These are phyloP conservation scores for Drosophila sp. DNA, from an alignment of 1,140 invertebrate species.

Conservation along the genomic window DNA sequence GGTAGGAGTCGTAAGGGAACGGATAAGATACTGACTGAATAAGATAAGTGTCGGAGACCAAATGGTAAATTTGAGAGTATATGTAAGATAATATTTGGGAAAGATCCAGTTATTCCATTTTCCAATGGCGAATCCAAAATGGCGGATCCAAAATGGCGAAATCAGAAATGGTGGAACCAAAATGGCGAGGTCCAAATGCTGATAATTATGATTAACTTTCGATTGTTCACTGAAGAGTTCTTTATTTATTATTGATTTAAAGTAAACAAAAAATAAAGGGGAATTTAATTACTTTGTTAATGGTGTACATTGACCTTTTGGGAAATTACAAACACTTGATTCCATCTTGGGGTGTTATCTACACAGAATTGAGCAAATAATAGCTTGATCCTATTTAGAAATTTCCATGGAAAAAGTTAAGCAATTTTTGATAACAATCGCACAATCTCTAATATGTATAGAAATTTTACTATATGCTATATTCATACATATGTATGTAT, in stretches of 20 bases:
- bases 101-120: too few relatives aligned
- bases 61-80: slow-evolving; percentile 31
- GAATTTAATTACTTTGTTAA: too few relatives aligned
- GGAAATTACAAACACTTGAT: neutral
- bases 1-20: neutral
- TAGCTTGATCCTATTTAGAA: slow-evolving; percentile 11
- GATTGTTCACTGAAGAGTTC: too few relatives aligned
- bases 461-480: neutral
- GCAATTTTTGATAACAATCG: slow-evolving; percentile 16
- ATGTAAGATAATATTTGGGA: neutral
- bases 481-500: neutral
- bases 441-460: slow-evolving; percentile 8
- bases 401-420: slow-evolving; percentile 6
- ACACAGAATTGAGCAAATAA: neutral
- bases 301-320: too few relatives aligned
- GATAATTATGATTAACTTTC: too few relatives aligned
- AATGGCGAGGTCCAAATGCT: too few relatives aligned
- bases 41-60: slow-evolving; percentile 17
- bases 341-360: neutral
- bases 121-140: too few relatives aligned
- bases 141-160: too few relatives aligned
- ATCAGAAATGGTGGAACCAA: too few relatives aligned
- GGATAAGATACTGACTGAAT: neutral
- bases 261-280: too few relatives aligned
- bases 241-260: too few relatives aligned